Evolutionary conservation across 2,113 vertebrate species (phyloP).

Genomic region (Amazona guildingii): DNA sequence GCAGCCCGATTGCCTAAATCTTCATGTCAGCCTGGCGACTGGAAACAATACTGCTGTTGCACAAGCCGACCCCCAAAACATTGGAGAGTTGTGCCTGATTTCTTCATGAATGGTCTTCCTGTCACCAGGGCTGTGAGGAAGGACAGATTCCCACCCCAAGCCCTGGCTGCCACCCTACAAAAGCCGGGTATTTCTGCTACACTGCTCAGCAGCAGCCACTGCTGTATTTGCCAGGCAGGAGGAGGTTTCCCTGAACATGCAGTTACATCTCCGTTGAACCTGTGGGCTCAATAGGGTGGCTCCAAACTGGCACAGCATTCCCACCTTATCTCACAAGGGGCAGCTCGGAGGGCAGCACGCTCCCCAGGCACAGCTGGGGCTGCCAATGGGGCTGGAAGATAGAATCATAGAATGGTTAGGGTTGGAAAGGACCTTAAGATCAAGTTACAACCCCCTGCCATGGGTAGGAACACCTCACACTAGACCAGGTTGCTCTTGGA

Average conservation of each 20-base stretch:
- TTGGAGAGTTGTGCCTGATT: neutral
- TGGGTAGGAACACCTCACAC: neutral
- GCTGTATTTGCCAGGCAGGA: neutral
- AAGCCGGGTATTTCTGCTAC: neutral
- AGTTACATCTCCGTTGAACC: neutral
- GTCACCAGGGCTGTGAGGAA: slow-evolving; percentile 21
- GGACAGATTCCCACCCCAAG: neutral
- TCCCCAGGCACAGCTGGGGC: neutral
- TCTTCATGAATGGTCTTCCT: slow-evolving; percentile 12
- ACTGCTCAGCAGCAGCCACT: neutral
- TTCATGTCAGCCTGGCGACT: neutral
- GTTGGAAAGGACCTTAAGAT: neutral
- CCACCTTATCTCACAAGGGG: rapidly evolving
- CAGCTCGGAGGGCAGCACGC: rapidly evolving
- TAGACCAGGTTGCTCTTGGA: neutral
- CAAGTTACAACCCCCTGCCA: neutral
- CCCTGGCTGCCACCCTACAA: neutral
- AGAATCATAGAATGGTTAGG: neutral
- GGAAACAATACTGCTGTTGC: slow-evolving; percentile 47
- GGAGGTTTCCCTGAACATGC: neutral
- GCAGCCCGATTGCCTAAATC: neutral
- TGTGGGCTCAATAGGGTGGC: rapidly evolving
- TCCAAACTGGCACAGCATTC: rapidly evolving
- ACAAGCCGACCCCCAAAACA: neutral
- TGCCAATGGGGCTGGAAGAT: neutral